phyloP scores from a whole-genome alignment of 2,113 vertebrate genomes.

The Typhlomys cinereus region DNA sequence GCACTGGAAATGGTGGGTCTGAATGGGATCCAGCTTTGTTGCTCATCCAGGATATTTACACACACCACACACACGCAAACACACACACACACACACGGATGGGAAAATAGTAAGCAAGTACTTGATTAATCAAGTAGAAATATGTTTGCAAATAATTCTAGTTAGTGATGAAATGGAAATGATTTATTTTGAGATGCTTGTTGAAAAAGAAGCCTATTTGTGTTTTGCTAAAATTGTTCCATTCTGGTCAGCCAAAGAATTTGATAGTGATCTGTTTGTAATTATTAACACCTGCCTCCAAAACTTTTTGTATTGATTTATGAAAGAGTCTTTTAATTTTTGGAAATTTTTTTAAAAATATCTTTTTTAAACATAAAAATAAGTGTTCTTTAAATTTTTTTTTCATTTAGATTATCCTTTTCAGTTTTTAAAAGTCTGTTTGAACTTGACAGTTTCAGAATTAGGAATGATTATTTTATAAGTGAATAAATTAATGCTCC shows the following conservation, averaged over 20 bases:
- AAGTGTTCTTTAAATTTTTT: neutral
- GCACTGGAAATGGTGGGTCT: slow-evolving; percentile 32
- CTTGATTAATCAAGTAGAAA: slow-evolving; percentile 56
- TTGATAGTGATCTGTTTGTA: slow-evolving; percentile 20
- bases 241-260: slow-evolving; percentile 14
- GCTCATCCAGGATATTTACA: slow-evolving; percentile 57
- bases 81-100: neutral
- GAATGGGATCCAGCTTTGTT: slow-evolving; percentile 53
- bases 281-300: slow-evolving; percentile 3
- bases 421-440: neutral
- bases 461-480: neutral
- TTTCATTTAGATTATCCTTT: neutral
- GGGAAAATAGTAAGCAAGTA: slow-evolving; percentile 23
- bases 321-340: neutral
- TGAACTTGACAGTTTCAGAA: neutral
- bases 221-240: slow-evolving; percentile 36
- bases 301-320: neutral
- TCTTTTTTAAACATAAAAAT: slow-evolving; percentile 16
- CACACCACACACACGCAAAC: no score
- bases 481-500: neutral
- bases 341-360: neutral
- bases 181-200: slow-evolving; percentile 44
- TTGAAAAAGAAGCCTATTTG: neutral
- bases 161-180: slow-evolving; percentile 52
- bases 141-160: slow-evolving; percentile 56